Base-by-base conservation (phyloP, 2,797 vertebrate species). In the Microctenopoma steveboyesi region DNA sequence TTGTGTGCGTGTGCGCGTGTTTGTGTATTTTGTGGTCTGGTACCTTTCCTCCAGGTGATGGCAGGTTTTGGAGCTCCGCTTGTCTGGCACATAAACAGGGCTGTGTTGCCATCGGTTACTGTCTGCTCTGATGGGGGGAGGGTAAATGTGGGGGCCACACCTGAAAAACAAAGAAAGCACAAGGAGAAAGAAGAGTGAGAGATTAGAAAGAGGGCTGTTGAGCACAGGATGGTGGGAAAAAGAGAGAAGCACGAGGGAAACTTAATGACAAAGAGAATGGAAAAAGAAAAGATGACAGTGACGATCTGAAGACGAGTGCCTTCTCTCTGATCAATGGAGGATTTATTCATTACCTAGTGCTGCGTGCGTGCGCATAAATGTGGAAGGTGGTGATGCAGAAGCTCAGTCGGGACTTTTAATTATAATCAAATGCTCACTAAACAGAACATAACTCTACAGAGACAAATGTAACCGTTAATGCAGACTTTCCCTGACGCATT, bases 41-140 rank as follows among this genome's bases (percentile, higher is more conserved):
- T 93, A 97, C 97, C 97, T 96, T 89, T 97, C 83, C 87, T 97
- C 97, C 97, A 99, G 2, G 92, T 93, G 87, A 99, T 94, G 84
- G 96, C 93, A 0, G 97, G 95, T 58, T 94, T 96, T 37, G 97
- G 97, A 35, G 96, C 96, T n/a, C 97, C 97, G 0, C 93, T 95
- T 10, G 96, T 95, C 64, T 95, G 93, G n/a, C 97, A 99, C 75
- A 76, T 89, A 65, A 99, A 95, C 39, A 92, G 53, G 1, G 96
- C 96, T 0, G 85, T 89, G 74, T 93, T 93, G 0, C 96, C 95
- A 22, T 98, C 95, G 0, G 96, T 98, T 51, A 98, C 95, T 0
- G 94, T 97, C 85, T 95, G 94, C 74, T 98, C 94, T 16, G 83
- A 83, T 0, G 95, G 96, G 16, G 86, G 90, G 45, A 58, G 80